These are phyloP conservation scores for Melanchra persicariae DNA, from an alignment of 2,888 invertebrate genomes.

Conservation along the genomic window DNA sequence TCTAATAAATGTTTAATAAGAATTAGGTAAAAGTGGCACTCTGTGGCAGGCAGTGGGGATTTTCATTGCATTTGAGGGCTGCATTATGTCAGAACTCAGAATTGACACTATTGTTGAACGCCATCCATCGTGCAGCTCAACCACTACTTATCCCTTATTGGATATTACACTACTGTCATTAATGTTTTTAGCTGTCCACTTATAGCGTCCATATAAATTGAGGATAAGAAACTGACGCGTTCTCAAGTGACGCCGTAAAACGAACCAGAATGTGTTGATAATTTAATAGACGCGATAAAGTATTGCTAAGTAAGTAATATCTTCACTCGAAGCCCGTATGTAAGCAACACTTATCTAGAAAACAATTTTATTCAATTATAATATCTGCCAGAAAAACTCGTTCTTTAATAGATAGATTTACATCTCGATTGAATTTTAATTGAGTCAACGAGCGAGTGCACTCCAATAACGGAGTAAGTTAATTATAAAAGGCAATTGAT, in stretches of 20 bases:
- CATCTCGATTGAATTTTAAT: slow-evolving; percentile 89
- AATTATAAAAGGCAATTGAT: slow-evolving; percentile 91
- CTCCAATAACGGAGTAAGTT: slow-evolving; percentile 88
- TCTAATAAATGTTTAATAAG: slow-evolving; percentile 90
- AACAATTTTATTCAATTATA: slow-evolving; percentile 80
- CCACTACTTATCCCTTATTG: slow-evolving; percentile 31
- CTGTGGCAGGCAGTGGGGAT: slow-evolving; percentile 72
- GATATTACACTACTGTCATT: slow-evolving; percentile 22
- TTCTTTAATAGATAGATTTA: slow-evolving; percentile 84
- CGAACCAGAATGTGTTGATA: slow-evolving; percentile 64
- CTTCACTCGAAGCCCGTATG: slow-evolving; percentile 63
- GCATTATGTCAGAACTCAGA: slow-evolving; percentile 85
- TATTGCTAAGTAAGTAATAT: slow-evolving; percentile 67
- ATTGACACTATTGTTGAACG: slow-evolving; percentile 75
- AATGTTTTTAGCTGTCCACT: slow-evolving; percentile 30
- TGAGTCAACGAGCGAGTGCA: slow-evolving; percentile 87
- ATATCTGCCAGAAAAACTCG: slow-evolving; percentile 83
- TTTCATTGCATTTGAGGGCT: slow-evolving; percentile 85
- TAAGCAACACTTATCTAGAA: slow-evolving; percentile 74
- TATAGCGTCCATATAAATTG: slow-evolving; percentile 34
- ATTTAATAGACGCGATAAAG: slow-evolving; percentile 66
- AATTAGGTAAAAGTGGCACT: slow-evolving; percentile 88
- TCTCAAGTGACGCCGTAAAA: slow-evolving; percentile 55
- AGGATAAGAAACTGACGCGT: slow-evolving; percentile 48
- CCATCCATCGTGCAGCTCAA: slow-evolving; percentile 18